Percentiles rank a stretch among this genome's conserved stretches.
Conservation (phyloP, 2,113 vertebrate species). For the Hemicordylus capensis region DNA sequence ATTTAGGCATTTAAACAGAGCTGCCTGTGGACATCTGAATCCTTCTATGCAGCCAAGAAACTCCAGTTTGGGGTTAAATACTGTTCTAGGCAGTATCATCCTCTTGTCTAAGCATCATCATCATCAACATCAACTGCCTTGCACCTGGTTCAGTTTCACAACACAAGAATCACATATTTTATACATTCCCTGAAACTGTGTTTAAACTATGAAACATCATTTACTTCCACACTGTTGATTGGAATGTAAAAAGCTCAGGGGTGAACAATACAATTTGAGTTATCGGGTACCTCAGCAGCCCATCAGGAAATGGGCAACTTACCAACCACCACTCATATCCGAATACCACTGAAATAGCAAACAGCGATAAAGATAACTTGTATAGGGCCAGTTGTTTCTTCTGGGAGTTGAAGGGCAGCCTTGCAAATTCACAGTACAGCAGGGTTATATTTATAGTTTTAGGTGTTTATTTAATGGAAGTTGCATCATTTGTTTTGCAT, state of each 20-base stretch:
- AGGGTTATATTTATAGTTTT: not conserved
- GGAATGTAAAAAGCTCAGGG: not conserved
- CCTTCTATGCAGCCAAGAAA: not conserved
- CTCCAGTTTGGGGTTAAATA: not conserved
- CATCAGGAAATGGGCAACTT: not conserved
- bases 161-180: slow-evolving; percentile 21
- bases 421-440: not conserved
- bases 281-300: slow-evolving; percentile 1
- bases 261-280: not conserved
- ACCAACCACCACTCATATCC: not conserved
- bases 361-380: not conserved
- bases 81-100: not conserved
- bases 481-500: not conserved
- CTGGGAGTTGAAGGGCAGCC: not conserved
- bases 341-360: not conserved
- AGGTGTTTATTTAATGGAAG: not conserved
- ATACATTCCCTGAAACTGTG: not conserved
- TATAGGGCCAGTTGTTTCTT: not conserved
- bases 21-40: not conserved
- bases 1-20: not conserved
- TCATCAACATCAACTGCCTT: not conserved
- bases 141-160: not conserved
- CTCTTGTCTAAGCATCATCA: not conserved
- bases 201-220: not conserved
- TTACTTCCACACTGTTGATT: not conserved